These are phyloP conservation scores for Australoheros facetus DNA, from an alignment of 2,797 vertebrate genomes.

Conservation along the genomic window DNA sequence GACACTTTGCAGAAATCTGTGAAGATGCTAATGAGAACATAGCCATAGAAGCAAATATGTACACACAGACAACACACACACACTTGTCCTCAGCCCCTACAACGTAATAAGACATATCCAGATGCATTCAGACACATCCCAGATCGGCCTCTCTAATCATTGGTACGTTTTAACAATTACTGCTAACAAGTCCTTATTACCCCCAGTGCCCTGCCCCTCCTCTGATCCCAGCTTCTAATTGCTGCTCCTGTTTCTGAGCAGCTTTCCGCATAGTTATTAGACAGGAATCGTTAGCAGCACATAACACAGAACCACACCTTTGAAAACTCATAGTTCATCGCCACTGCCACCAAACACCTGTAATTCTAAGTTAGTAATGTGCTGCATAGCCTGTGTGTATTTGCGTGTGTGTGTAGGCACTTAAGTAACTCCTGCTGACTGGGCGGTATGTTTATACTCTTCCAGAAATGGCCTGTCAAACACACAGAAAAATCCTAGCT, in stretches of 20 bases:
- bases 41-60: conserved; percentile 37
- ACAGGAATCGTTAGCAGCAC: conserved; percentile 72
- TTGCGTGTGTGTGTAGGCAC: conserved; percentile 14
- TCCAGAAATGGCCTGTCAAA: conserved; percentile 60
- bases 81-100: conserved; percentile 17
- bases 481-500: conserved; percentile 46
- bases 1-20: conserved; percentile 39
- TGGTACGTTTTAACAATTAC: conserved; percentile 82
- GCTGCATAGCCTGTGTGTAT: neutral
- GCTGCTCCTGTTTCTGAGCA: conserved; percentile 73
- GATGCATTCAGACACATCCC: conserved; percentile 61
- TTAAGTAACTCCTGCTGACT: conserved; percentile 66
- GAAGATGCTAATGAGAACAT: conserved; percentile 47
- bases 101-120: conserved; percentile 66
- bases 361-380: conserved; percentile 33
- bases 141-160: conserved; percentile 72
- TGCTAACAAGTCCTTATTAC: conserved; percentile 81
- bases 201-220: conserved; percentile 75
- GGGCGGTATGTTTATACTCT: conserved; percentile 67
- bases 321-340: conserved; percentile 43
- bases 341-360: conserved; percentile 58
- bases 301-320: conserved; percentile 46
- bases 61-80: conserved; percentile 17
- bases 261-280: conserved; percentile 79
- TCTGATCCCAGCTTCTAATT: conserved; percentile 77